These are phyloP conservation scores for Diorhabda elongata DNA, from an alignment of 1,140 invertebrate species.

Conservation along the genomic window DNA sequence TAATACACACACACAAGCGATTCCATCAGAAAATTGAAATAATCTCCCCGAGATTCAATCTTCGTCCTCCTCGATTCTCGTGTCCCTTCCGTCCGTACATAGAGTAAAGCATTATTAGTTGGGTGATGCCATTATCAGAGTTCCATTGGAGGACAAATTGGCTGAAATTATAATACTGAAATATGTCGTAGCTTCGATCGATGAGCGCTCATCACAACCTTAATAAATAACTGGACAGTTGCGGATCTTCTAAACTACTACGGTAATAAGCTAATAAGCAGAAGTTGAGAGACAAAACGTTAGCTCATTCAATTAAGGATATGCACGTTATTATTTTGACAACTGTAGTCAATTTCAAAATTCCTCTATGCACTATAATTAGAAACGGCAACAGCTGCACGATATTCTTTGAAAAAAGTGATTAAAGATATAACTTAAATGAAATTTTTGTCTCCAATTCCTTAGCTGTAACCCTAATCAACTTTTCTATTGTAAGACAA, in stretches of 20 bases:
- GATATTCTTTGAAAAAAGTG: no score
- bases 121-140: constrained; percentile 30
- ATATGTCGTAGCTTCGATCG: constrained; percentile 7
- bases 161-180: constrained; percentile 29
- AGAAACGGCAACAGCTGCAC: no score
- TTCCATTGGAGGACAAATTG: constrained; percentile 30
- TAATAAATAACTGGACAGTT: constrained; percentile 32
- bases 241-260: constrained; percentile 10
- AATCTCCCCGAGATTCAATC: neutral
- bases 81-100: neutral
- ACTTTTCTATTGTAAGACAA: no score
- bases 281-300: neutral
- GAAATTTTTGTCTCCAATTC: no score
- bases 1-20: constrained; percentile 2
- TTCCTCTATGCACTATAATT: no score
- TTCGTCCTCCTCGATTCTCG: neutral
- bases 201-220: constrained; percentile 25
- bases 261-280: neutral
- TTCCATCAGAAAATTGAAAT: constrained; percentile 2
- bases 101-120: constrained; percentile 30
- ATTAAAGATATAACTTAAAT: no score
- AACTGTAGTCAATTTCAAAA: no score
- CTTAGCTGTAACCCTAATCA: no score
- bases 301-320: neutral
- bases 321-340: no score